Base-by-base conservation (phyloP, 1,140 invertebrate genomes). In the Chrysoperla carnea region DNA sequence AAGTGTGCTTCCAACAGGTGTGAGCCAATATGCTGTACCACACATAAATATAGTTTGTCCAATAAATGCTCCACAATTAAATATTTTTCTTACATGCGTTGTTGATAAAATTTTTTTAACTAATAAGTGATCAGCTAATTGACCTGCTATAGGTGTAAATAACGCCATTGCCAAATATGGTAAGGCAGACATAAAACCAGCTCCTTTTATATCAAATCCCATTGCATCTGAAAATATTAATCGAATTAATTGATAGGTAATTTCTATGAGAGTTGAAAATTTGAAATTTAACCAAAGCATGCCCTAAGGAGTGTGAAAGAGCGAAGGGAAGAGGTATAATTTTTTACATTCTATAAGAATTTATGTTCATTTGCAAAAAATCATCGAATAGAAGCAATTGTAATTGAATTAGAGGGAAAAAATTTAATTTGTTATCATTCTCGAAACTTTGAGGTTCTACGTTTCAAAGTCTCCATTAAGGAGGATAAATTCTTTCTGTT, bases 141-240 rank as follows among this genome's bases (percentile, higher is more conserved):
- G 75, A 0, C 88, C 89, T 6, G 82, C 75, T 39, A 77, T 56
- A 58, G 84, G 81, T 5, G 92, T 63, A 9, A 83, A 70, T 35
- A 86, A 62, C 0, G 81, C 76, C 85, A 92, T 89, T 1, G 80
- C 77, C 31, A 92, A 55, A 56, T 93, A 93, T 0, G 89, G 88
- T 14, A 91, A 55, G 1, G 85, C 84, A 3, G 86, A 79, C 37
- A 88, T 54, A 53, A 83, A 79, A 28, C 89, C 87, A 37, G 81
- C 78, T 54, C 83, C 73, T 36, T 77, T 71, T 29, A 84, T 63
- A 51, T 82, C 66, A 53, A 78, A 83, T 45, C 76, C 63, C 28
- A 82, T 68, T 11, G 76, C 75, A 54, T 84, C 81, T 84, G 56
- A 36, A 68, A 65, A 50, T 23, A 23, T 23, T 23, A 3, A 23